Conservation (phyloP, 1,140 invertebrate genomes). For the Anoplolepis gracilipes region DNA sequence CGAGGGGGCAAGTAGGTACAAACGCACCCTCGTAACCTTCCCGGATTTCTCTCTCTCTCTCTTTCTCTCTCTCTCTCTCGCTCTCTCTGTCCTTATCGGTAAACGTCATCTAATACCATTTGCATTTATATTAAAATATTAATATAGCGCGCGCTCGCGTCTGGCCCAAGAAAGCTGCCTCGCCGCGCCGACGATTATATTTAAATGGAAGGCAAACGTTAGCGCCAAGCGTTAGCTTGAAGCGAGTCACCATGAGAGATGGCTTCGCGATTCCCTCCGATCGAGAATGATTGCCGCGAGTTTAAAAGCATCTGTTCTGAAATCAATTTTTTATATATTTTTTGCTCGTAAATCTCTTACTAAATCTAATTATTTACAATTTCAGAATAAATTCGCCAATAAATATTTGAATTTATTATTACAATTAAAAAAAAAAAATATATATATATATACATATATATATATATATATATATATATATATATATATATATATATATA, state of each 20-base stretch:
- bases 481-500: too few relatives aligned
- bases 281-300: conserved; percentile 21
- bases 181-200: conserved; percentile 76
- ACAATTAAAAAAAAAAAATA: too few relatives aligned
- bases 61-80: not conserved
- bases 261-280: conserved; percentile 60
- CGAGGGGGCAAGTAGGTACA: conserved; percentile 32
- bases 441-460: too few relatives aligned
- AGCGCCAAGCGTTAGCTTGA: conserved; percentile 70
- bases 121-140: conserved; percentile 84
- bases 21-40: conserved; percentile 35
- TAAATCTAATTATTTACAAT: not conserved
- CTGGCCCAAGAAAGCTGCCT: conserved; percentile 59
- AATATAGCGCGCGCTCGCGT: conserved; percentile 73
- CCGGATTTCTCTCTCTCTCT: conserved; percentile 29
- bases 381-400: not conserved
- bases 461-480: too few relatives aligned
- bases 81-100: conserved; percentile 74
- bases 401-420: not conserved
- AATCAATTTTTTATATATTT: conserved; percentile 27
- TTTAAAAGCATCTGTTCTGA: conserved; percentile 39
- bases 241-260: conserved; percentile 52
- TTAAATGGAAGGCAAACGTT: conserved; percentile 79
- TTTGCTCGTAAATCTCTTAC: not conserved
- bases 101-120: conserved; percentile 81